These are phyloP conservation scores for Pyrgilauda ruficollis DNA, from an alignment of 2,113 vertebrate species.

Conservation along the genomic window DNA sequence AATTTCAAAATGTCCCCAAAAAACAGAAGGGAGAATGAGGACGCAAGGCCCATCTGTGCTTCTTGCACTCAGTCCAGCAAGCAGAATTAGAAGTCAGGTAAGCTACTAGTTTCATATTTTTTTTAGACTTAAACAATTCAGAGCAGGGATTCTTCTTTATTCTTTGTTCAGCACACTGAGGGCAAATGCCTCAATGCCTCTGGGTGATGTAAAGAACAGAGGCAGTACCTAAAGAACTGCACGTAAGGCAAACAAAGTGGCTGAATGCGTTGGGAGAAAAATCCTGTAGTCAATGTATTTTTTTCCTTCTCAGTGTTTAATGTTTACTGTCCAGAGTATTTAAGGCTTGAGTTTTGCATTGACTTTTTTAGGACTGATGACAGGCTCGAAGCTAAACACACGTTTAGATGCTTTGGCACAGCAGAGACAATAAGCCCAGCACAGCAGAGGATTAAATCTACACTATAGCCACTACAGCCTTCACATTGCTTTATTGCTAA, in stretches of 20 bases:
- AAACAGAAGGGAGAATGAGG: background rate
- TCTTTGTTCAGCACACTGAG: background rate
- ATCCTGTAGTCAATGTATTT: background rate
- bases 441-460: conserved; percentile 27
- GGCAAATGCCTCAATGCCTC: background rate
- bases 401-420: conserved; percentile 4
- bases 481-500: background rate
- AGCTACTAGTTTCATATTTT: background rate
- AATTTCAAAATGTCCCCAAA: background rate
- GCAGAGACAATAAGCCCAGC: conserved; percentile 6
- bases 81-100: background rate
- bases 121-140: background rate
- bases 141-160: background rate
- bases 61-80: background rate
- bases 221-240: background rate
- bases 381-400: conserved; percentile 4
- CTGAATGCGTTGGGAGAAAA: background rate
- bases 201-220: background rate
- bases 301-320: background rate
- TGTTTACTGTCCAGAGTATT: background rate
- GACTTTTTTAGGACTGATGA: conserved; percentile 44
- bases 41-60: background rate
- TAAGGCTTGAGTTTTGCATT: conserved; percentile 22
- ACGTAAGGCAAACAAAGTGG: background rate
- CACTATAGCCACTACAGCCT: background rate